A percentile compares a stretch with the other conserved stretches of the same genome.
phyloP scores from a whole-genome alignment of 2,797 vertebrate species.

The Hylomyscus alleni region DNA sequence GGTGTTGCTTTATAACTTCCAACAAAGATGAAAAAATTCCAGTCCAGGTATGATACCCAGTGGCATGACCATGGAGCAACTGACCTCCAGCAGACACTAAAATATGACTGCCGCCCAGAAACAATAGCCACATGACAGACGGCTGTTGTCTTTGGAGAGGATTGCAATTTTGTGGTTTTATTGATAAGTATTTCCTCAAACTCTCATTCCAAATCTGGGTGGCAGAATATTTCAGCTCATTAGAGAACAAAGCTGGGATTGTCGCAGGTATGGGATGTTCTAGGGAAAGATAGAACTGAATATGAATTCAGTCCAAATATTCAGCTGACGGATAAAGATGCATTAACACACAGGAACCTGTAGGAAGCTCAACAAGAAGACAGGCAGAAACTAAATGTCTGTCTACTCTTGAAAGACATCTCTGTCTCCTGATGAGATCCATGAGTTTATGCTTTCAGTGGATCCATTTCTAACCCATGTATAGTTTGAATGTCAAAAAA shows the following conservation, averaged over 20 bases:
- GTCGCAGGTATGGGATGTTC: conserved; percentile 27
- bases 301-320: neutral
- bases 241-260: conserved; percentile 45
- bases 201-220: neutral
- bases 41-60: neutral
- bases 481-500: neutral
- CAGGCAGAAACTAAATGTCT: neutral
- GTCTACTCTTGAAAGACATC: neutral
- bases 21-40: neutral
- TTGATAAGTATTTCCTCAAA: neutral
- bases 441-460: neutral
- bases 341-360: neutral
- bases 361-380: neutral
- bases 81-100: neutral
- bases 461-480: neutral
- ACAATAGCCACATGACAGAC: neutral
- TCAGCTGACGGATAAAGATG: neutral
- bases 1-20: conserved; percentile 36
- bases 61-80: neutral
- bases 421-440: neutral
- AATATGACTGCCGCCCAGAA: conserved; percentile 1
- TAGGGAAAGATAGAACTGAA: neutral
- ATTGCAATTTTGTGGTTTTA: conserved; percentile 35
- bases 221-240: conserved; percentile 47
- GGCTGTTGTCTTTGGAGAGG: neutral